Percentiles rank a stretch among this genome's conserved stretches.
Evolutionary conservation across 2,797 vertebrate genomes (phyloP).

Genomic region (Hafferia zeledoni): DNA sequence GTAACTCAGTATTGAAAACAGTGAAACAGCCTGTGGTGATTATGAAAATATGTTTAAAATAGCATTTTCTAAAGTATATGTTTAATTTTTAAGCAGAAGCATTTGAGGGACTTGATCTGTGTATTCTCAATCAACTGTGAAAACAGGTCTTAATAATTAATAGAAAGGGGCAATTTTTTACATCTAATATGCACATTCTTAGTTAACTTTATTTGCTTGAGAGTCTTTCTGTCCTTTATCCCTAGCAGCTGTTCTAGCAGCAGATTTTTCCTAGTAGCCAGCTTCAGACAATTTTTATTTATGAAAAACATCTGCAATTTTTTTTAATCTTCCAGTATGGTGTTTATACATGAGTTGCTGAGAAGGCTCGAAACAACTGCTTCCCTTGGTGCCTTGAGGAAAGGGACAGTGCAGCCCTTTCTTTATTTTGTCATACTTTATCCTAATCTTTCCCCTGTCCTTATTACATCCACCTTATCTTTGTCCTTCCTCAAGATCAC

Average conservation of each 20-base stretch:
- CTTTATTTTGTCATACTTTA: neutral
- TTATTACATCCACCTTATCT: neutral
- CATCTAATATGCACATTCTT: neutral
- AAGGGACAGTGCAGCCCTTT: neutral
- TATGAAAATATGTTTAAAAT: neutral
- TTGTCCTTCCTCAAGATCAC: neutral
- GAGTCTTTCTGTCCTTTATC: neutral
- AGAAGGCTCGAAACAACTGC: neutral
- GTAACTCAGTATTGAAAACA: neutral
- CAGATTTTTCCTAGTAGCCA: neutral
- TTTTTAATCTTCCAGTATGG: neutral
- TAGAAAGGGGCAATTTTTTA: neutral
- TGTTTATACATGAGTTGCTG: neutral
- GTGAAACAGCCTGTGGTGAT: neutral
- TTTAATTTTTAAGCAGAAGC: slow-evolving; percentile 15
- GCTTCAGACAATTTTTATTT: neutral
- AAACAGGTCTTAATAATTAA: slow-evolving; percentile 31
- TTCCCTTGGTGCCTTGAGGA: neutral
- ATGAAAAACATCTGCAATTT: neutral
- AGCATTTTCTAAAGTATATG: neutral
- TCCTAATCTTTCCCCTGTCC: neutral
- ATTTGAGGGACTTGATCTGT: neutral
- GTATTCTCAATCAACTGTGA: neutral
- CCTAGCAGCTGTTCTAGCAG: neutral
- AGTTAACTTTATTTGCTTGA: neutral